A percentile compares a stretch with the other conserved stretches of the same genome.
phyloP scores from a whole-genome alignment of 2,113 vertebrate species.

The Bagarius yarrelli region DNA sequence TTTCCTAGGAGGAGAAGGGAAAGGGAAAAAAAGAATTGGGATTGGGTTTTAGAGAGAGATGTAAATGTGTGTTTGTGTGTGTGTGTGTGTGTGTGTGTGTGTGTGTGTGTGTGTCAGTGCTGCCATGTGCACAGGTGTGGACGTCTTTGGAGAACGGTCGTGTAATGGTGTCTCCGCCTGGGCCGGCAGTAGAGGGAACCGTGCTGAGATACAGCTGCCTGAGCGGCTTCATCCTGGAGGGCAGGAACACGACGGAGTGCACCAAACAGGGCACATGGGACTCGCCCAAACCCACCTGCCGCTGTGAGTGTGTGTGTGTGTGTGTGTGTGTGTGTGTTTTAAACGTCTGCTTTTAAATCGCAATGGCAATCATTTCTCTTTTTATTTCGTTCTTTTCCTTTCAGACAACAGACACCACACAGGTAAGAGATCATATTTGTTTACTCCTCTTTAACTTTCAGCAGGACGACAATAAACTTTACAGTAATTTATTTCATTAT shows the following conservation, averaged over 20 bases:
- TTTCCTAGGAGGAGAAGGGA: too few species aligned
- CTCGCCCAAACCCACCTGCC: constrained; percentile 83
- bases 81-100: constrained; percentile 16
- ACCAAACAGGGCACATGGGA: constrained; percentile 88
- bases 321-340: neutral
- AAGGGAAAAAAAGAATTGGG: too few species aligned
- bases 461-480: neutral
- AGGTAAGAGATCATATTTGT: constrained; percentile 56
- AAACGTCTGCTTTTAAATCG: neutral
- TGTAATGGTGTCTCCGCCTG: constrained; percentile 69
- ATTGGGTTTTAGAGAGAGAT: too few species aligned
- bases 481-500: too few species aligned
- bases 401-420: constrained; percentile 66
- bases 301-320: constrained; percentile 73
- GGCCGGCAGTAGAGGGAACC: constrained; percentile 83
- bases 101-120: constrained; percentile 68
- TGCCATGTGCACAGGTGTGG: constrained; percentile 83
- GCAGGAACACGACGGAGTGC: constrained; percentile 81
- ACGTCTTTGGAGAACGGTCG: constrained; percentile 89
- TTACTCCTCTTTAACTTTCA: neutral
- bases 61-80: neutral
- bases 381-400: constrained; percentile 12
- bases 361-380: neutral
- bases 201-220: constrained; percentile 84
- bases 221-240: constrained; percentile 83